Evolutionary conservation across 2,113 vertebrate genomes (phyloP), one percentile per base, ranked within the genome.

Genomic region (Hypomesus transpacificus): DNA sequence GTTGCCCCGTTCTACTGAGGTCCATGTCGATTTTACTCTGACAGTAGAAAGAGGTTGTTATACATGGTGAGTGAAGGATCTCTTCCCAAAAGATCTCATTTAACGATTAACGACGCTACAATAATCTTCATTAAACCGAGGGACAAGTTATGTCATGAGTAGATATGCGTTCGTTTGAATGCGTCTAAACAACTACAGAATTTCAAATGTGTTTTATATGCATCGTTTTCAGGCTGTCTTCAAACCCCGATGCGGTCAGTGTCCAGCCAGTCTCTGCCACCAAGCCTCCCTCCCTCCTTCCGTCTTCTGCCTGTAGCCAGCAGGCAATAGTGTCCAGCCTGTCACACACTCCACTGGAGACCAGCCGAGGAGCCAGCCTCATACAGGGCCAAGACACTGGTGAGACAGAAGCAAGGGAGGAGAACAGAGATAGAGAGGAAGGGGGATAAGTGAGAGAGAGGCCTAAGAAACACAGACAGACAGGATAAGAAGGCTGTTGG

Each of bases 1-100:
- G 65, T 66, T 91, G 26, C 87, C 87, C 6, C 85, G 85, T 26
- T 80, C 75, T 5, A 81, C 84, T 74, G 67, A 74, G 0, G 75
- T 78, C 28, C 74, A 68, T 3, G 84, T 88, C 26, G 77, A 87
- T 54, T 87, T 89, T 56, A 71, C 82, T 31, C 74, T 92, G 53
- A 83, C 84, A 78, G 88, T 87, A 0, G 84, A 89, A 70, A 80
- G 79, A n/a, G 88, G 88, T 69, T 90, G 85, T 76, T 91, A 88
- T 16, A 70, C 57, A 31, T 87, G 89, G 89, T 91, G 70, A 76
- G 78, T 66, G 76, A 83, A 89, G 87, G 65, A 34, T 34, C 14
- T 68, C 39, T 22, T 50, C 21, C 66, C 18, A 1, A 51, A 22
- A 51, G 18, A 34, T 2, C 31, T 4, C 31, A 34, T 34, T 34